phyloP scores from a whole-genome alignment of 2,113 vertebrate species.

The Balaenoptera acutorostrata region DNA sequence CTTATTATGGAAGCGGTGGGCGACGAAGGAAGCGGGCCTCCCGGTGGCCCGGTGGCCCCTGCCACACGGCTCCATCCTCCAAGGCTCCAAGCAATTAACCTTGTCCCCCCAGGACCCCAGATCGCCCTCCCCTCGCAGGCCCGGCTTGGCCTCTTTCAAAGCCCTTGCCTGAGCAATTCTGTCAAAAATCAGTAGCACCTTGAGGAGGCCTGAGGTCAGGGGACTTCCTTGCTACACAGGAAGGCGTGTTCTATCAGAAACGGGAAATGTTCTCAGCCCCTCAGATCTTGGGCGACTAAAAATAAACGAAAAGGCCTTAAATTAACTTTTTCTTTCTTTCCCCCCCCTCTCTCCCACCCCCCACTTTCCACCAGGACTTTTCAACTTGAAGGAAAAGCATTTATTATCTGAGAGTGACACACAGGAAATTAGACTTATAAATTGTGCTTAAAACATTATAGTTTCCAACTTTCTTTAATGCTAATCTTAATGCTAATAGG shows the following conservation, averaged over 20 bases:
- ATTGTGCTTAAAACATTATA: slow-evolving; percentile 78
- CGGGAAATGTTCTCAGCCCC: slow-evolving; percentile 84
- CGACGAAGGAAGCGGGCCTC: slow-evolving; percentile 89
- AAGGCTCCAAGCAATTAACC: slow-evolving; percentile 82
- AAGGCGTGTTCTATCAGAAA: slow-evolving; percentile 86
- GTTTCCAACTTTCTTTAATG: slow-evolving; percentile 80
- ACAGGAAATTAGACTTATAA: slow-evolving; percentile 84
- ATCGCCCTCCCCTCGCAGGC: slow-evolving; percentile 75
- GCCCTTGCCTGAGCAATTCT: slow-evolving; percentile 79
- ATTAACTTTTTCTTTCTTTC: slow-evolving; percentile 77
- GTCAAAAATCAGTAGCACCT: slow-evolving; percentile 88
- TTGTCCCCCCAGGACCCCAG: slow-evolving; percentile 74
- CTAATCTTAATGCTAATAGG: slow-evolving; percentile 76
- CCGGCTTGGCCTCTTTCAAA: slow-evolving; percentile 81
- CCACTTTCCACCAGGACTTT: slow-evolving; percentile 70
- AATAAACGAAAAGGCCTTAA: slow-evolving; percentile 88
- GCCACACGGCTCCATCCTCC: slow-evolving; percentile 74
- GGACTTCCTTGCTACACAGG: slow-evolving; percentile 86
- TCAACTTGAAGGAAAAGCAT: slow-evolving; percentile 82
- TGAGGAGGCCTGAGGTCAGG: slow-evolving; percentile 84
- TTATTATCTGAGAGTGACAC: slow-evolving; percentile 84
- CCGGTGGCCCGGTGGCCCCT: slow-evolving; percentile 82
- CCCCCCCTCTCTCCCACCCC: neutral
- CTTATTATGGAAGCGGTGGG: slow-evolving; percentile 83
- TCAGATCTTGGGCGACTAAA: slow-evolving; percentile 86